These are phyloP conservation scores for Iselma pallidipennis DNA, from an alignment of 2,888 invertebrate species.

Conservation along the genomic window DNA sequence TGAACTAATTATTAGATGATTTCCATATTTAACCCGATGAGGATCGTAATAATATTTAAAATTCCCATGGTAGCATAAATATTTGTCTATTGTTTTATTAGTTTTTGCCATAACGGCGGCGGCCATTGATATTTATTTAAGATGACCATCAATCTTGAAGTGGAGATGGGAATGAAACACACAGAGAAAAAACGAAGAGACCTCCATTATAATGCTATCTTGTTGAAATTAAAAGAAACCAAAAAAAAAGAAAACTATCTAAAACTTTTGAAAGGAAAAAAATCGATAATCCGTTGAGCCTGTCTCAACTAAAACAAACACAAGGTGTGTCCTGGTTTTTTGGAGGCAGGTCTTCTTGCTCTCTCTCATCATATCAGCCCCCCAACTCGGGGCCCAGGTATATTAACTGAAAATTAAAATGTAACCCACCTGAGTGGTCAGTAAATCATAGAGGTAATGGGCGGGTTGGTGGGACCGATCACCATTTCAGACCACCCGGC, in stretches of 20 bases:
- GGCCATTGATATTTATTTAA: neutral
- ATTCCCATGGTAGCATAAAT: slow-evolving; percentile 31
- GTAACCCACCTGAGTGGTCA: slow-evolving; percentile 46
- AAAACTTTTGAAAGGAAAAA: too few species aligned
- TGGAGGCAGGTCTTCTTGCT: slow-evolving; percentile 9
- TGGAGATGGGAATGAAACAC: neutral
- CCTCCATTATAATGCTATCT: too few species aligned
- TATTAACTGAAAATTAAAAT: slow-evolving; percentile 48
- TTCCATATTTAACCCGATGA: slow-evolving; percentile 35
- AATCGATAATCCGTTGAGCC: slow-evolving; percentile 34
- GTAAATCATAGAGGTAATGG: slow-evolving; percentile 48
- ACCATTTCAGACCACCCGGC: slow-evolving; percentile 40
- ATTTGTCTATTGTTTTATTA: slow-evolving; percentile 24
- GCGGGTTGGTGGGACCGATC: slow-evolving; percentile 38
- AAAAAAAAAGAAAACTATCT: too few species aligned
- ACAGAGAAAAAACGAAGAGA: neutral
- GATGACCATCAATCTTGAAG: neutral
- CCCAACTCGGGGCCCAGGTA: slow-evolving; percentile 36
- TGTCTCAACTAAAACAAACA: slow-evolving; percentile 47
- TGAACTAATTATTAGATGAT: slow-evolving; percentile 34
- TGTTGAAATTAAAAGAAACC: too few species aligned
- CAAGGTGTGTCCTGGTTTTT: slow-evolving; percentile 39
- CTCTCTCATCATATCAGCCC: too few species aligned
- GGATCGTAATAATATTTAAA: slow-evolving; percentile 33
- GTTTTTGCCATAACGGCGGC: slow-evolving; percentile 5